Evolutionary conservation across 2,888 invertebrate species (phyloP), one percentile per base, ranked within the genome.

Genomic region (Cepaea hortensis): DNA sequence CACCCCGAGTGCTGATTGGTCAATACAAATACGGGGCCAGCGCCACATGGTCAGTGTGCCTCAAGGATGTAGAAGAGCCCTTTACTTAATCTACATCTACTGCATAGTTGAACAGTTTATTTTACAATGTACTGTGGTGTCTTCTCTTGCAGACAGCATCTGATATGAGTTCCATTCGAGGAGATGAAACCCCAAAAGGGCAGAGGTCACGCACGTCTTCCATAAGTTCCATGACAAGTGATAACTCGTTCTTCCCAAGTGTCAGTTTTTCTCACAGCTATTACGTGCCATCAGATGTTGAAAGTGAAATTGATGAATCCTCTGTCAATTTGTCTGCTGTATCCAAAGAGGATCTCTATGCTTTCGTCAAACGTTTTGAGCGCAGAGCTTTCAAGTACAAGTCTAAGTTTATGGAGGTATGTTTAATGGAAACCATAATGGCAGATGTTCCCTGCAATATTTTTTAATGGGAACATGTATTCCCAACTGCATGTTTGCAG

Each of bases 331-430:
- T 93, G 2, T 91, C 91, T 81, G 89, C 90, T 7, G 90, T 91
- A 85, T 91, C 90, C 81, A 93, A 93, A 79, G 92, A 93, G 62
- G 92, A 93, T 80, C 89, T 93, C 20, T 93, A 91, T 84, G 90
- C 90, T 70, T 89, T 91, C 75, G 91, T 92, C 68, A 92, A 92
- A 88, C 90, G 91, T 83, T 92, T 91, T 87, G 92, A 93, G 85
- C 89, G 91, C 18, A 88, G 93, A 62, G 91, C 92, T n/a, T 88
- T 91, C 75, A 91, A 91, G 73, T 93, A 93, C 84, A 93, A 93
- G 86, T 89, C 91, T 35, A 92, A 92, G 82, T 93, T 92, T 85
- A 92, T 91, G 91, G 93, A 93, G 89, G 92, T 92, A 87, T 79
- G 80, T 62, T 23, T 62, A 9, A 3, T 46, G 6, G 55, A 55